Evolutionary conservation across 37 sponge, comb jelly and placozoan species (phyloP).

Genomic region (Theonella swinhoei): DNA sequence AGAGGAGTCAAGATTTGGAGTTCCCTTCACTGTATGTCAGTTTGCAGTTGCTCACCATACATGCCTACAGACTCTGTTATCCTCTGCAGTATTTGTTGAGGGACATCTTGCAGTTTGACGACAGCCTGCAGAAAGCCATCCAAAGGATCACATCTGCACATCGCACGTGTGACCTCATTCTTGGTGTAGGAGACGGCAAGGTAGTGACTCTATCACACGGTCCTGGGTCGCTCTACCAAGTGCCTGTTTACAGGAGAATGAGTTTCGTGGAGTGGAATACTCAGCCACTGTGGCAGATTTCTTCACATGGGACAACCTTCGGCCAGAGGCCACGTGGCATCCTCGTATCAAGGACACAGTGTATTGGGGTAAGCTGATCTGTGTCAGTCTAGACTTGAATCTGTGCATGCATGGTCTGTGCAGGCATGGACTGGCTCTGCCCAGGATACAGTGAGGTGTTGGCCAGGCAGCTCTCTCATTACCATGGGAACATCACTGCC

Average conservation of each 20-base stretch:
- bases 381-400: background rate
- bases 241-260: constrained; percentile 13
- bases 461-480: constrained; percentile 53
- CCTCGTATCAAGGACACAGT: constrained; percentile 72
- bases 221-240: background rate
- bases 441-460: constrained; percentile 78
- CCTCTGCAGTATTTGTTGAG: constrained; percentile 65
- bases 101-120: constrained; percentile 83
- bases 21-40: constrained; percentile 79
- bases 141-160: constrained; percentile 55
- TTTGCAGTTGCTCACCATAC: background rate
- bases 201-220: constrained; percentile 19
- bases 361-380: constrained; percentile 71
- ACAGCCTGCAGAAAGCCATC: constrained; percentile 57
- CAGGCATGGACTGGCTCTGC: constrained; percentile 94
- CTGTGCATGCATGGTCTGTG: background rate
- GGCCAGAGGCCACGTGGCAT: constrained; percentile 80
- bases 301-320: constrained; percentile 63
- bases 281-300: constrained; percentile 77
- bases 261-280: constrained; percentile 88
- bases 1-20: constrained; percentile 85
- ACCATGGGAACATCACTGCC: constrained; percentile 85
- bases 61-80: background rate
- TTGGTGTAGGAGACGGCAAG: constrained; percentile 90
- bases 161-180: constrained; percentile 79